Base-by-base conservation (phyloP, 2,888 invertebrate genomes). In the Mongoloraphidia duomilia region DNA sequence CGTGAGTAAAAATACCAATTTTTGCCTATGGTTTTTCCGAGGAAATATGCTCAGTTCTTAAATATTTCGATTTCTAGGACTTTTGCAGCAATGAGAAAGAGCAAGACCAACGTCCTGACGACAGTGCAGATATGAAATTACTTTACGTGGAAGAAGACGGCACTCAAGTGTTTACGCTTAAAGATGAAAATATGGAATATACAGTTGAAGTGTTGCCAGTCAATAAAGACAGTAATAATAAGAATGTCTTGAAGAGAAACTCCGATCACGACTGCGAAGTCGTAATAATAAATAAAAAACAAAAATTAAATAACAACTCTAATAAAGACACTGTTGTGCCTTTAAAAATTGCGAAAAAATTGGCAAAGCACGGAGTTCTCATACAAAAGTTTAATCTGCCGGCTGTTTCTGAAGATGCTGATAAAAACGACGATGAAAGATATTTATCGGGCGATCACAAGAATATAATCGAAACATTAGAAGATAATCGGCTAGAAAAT, bases 121-220 rank as follows among this genome's bases (percentile, higher is more conserved):
- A 41, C 17, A 26, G 36, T 34, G 34, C 35, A 34, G 40, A 41
- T 34, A 38, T 47, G 38, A 26, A 41, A 11, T 41, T 47, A 34
- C 35, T 47, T 8, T 47, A 17, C n/a, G 41, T 41, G 2, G 47
- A 47, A 41, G 47, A 47, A 34, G 47, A 47, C 41, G 47, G 47
- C 11, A 47, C 47, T 9, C 41, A 47, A 41, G 47, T 47, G 9
- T 47, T 41, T 14, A 41, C 41, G 2, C 41, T 47, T n/a, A 39
- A 49, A 35, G 53, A 51, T 12, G 56, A 54, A 45, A 50, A 52
- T 38, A 38, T 53, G 3, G 55, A 56, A 40, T 45, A 54, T 47
- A 41, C 53, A 44, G 40, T 47, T 47, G 35, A 49, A 50, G 41
- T 39, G 2, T 11, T 47, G 34, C 47, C 47, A 4, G 17, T 42